A percentile compares a stretch with the other conserved stretches of the same genome.
These are phyloP conservation scores for Asobara japonica DNA, from an alignment of 1,140 invertebrate genomes.

Conservation along the genomic window DNA sequence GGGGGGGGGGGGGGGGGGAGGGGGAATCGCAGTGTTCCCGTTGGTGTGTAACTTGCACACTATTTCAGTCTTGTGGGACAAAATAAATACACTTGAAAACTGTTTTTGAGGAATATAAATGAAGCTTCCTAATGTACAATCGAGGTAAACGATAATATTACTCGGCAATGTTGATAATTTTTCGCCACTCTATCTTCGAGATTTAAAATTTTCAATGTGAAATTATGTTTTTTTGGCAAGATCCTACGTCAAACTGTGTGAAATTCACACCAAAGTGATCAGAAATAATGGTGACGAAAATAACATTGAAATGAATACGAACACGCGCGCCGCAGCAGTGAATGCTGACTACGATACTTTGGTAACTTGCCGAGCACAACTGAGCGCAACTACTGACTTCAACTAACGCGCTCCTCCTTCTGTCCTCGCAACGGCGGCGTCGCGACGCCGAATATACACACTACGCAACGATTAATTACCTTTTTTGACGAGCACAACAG, in stretches of 20 bases:
- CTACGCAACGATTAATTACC: not conserved
- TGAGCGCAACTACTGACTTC: not conserved
- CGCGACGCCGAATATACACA: not conserved
- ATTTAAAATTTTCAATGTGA: not conserved
- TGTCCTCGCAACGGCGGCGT: not conserved
- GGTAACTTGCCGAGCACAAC: not conserved
- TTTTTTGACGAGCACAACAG: not conserved
- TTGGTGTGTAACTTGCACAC: not conserved
- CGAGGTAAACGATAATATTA: not conserved
- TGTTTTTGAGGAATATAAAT: not conserved
- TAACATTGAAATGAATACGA: not conserved
- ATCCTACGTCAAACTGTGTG: not conserved
- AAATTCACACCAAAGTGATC: not conserved
- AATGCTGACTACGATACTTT: not conserved
- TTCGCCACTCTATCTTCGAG: not conserved
- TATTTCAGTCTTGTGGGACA: not conserved
- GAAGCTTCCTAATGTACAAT: not conserved
- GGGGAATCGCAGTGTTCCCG: not conserved
- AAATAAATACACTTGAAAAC: not conserved
- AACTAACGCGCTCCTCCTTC: not conserved
- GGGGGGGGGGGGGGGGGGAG: not conserved
- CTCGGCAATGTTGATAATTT: not conserved
- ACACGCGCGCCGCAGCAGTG: not conserved
- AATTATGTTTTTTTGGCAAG: not conserved
- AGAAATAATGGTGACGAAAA: conserved; percentile 2